Evolutionary conservation across 2,888 invertebrate species (phyloP), one percentile per base, ranked within the genome.

Genomic region (Melangyna quadrimaculata): DNA sequence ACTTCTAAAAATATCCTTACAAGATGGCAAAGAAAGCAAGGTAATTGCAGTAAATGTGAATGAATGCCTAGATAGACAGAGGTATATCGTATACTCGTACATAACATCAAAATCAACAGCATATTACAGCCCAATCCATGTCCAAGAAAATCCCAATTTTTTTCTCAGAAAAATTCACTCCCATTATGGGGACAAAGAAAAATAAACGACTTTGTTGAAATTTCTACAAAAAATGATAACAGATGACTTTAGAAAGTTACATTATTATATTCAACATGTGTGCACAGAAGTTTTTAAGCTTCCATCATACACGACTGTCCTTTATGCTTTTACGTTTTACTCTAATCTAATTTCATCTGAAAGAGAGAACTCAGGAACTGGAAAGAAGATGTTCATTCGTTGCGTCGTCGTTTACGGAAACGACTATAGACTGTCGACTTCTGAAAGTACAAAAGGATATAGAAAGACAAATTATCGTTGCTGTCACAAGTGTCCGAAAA

Each of bases 171-270:
- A 43, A 43, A 43, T 17, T 43, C 17, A 43, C n/a, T 43, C 43
- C 7, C 43, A 43, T n/a, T 43, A n/a, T 43, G 43, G 8, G 17
- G 43, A 43, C 43, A 43, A 43, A 27, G 6, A 35, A 43, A 43
- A n/a, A 8, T 43, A 43, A 43, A 43, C 7, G 40, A 43, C 17
- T 43, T 17, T 40, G 40, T 45, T 43, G 14, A 53, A 67, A 67
- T 65, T 75, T 51, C 29, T 32, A 48, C 61, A 69, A 69, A 78
- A 82, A 78, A 73, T 73, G 78, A 78, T 73, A 78, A 69, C 82
- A 82, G 72, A 72, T 73, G 82, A 61, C 43, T 17, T 17, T 43
- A 17, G 43, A 43, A 17, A 43, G 43, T 43, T 17, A 43, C 9
- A 43, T 43, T 40, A 40, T 40, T 40, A 40, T 40, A 40, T 40